Conservation (phyloP, 2,113 vertebrate genomes). For the Riparia riparia region DNA sequence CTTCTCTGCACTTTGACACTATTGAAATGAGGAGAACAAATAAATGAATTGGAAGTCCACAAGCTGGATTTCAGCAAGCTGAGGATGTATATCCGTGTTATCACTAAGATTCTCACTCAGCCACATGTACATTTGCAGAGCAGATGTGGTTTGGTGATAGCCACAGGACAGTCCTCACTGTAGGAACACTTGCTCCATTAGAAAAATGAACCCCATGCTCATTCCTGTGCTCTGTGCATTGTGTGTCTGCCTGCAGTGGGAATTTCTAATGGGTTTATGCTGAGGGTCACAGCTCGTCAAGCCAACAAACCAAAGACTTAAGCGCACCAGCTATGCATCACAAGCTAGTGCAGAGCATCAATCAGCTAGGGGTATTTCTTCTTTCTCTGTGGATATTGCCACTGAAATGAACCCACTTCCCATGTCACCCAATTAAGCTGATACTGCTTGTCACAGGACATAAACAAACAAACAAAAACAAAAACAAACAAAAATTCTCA, state of each 20-base stretch:
- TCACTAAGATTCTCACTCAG: neutral
- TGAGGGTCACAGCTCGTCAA: neutral
- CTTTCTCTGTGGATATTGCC: neutral
- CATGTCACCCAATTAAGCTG: neutral
- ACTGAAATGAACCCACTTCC: neutral
- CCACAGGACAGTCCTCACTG: neutral
- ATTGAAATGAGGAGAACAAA: neutral
- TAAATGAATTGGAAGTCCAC: neutral
- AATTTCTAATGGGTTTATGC: neutral
- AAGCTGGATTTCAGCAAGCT: neutral
- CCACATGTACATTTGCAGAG: neutral
- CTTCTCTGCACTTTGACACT: neutral
- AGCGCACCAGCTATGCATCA: neutral
- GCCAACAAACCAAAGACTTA: neutral
- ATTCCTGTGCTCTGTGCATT: neutral
- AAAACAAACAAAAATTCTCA: too few species aligned
- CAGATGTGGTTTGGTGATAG: neutral
- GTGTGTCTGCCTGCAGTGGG: neutral
- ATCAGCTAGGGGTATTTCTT: neutral
- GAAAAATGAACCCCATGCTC: neutral
- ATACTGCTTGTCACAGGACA: neutral
- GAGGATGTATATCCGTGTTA: neutral
- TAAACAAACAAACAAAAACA: too few species aligned
- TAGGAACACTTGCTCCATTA: neutral
- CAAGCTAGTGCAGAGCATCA: neutral